Base-by-base conservation (phyloP, 2,888 invertebrate species). In the Morpho helenor region DNA sequence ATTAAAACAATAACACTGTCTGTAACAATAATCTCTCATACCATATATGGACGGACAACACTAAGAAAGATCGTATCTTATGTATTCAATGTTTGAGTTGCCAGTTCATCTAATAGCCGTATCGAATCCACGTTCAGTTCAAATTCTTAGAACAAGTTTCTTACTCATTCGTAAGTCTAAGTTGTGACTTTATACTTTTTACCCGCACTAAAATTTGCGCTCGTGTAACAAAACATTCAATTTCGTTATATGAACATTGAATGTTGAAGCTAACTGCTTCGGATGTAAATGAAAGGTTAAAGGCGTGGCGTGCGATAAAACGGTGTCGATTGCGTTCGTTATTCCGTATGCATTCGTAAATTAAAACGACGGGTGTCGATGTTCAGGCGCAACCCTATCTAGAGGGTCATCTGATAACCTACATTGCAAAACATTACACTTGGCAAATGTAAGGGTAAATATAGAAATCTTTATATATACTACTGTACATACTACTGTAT, bases 301-400 rank as follows among this genome's bases (percentile, higher is more conserved):
- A 75, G 84, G 84, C 80, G 84, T 81, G 80, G 76, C 71, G 68
- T 74, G 73, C 75, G 79, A 80, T 80, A 78, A 79, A 76, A 73
- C 75, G 76, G 83, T 80, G 76, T 77, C 72, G 75, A 80, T 80
- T 76, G 78, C 73, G 73, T 80, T 82, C 78, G 73, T 80, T 80
- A 82, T 84, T 82, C 48, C 54, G 54, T 42, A 42, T 43, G 42
- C 49, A 10, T 48, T 31, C 48, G 48, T 54, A 48, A 49, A 54
- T 48, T 53, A 46, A 41, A 41, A 47, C 46, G 53, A 53, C 53
- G 40, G 40, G 53, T 53, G 53, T 44, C 53, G 53, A 53, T 53
- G 53, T 53, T 46, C 53, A 40, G 53, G 6, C 16, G 43, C 52
- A 45, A 52, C 43, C 45, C 16, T 16, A 8, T 8, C 31, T 23